Percentiles rank a stretch among this genome's conserved stretches.
Evolutionary conservation across 2,888 invertebrate genomes (phyloP).

Genomic region (Hirtodrosophila confusa): DNA sequence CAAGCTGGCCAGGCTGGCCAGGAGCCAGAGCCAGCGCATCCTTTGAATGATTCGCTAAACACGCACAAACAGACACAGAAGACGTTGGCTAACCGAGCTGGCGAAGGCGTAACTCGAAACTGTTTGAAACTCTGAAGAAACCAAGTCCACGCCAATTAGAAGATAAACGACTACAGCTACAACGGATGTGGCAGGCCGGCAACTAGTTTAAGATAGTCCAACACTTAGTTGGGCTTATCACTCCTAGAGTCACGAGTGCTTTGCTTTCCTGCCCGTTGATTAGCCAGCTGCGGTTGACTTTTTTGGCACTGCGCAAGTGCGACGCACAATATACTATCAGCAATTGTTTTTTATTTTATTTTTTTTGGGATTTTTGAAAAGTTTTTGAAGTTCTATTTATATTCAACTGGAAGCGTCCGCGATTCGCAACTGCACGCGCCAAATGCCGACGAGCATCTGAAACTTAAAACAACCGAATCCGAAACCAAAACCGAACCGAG

Average conservation of each 20-base stretch:
- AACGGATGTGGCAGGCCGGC: conserved; percentile 25
- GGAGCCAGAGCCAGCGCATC: conserved; percentile 28
- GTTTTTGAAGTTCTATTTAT: conserved; percentile 7
- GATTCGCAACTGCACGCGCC: conserved; percentile 68
- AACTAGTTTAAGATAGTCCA: conserved; percentile 2
- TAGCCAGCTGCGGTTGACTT: conserved; percentile 5
- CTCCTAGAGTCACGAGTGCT: neutral
- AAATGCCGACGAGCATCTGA: conserved; percentile 77
- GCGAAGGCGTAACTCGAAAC: conserved; percentile 15
- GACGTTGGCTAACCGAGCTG: neutral
- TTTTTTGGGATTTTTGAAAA: conserved; percentile 15
- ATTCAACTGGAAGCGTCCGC: conserved; percentile 22
- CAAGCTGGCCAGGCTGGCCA: conserved; percentile 27
- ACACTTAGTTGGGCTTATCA: conserved; percentile 36
- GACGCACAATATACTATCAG: conserved; percentile 22
- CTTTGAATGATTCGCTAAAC: conserved; percentile 20
- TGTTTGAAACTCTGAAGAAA: conserved; percentile 8
- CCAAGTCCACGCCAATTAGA: conserved; percentile 1
- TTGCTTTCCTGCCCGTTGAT: conserved; percentile 2
- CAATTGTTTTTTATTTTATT: too few relatives aligned
- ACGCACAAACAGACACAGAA: neutral
- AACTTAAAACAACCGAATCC: conserved; percentile 40
- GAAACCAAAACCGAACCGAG: conserved; percentile 17
- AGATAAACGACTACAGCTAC: conserved; percentile 1
- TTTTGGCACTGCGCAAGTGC: conserved; percentile 50